Base-by-base conservation (phyloP, 92 coral and sea anemone genomes). In the Palythoa caribaeorum region DNA sequence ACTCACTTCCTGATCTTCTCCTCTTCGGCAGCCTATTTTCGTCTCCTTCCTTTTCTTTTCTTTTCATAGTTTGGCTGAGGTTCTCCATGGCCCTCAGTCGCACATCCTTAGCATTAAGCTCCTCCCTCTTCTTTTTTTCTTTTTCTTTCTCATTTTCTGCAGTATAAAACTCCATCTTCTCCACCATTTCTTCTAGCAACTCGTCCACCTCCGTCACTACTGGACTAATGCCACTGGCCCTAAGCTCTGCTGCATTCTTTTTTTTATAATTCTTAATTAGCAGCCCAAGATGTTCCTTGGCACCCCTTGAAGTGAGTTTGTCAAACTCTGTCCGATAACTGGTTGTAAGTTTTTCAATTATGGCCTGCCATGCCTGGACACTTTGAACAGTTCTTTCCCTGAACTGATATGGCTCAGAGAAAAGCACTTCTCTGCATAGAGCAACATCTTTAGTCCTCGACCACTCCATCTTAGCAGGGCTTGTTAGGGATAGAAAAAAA, bases 91-190 rank as follows among this genome's bases (percentile, higher is more conserved):
- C 90, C 53, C 51, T 87, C 62, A 77, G 77, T 51, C 90, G 20
- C 77, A 87, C 85, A 76, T 87, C 90, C 71, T 77, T 87, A 14
- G 90, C 90, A 20, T 14, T 40, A 76, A 80, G 76, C 60, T 40
- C 71, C 40, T 87, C 90, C 85, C 66, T 77, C 52, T 87, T 87
- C 90, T 77, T 87, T 57, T 87, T 78, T 78, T 87, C 86, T 44
- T 87, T 78, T 57, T 87, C 90, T 87, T 87, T 87, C 38, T 87
- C 90, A 87, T 63, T 77, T 73, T 78, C 71, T 21, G 66, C 74
- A 65, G 77, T 71, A 78, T 77, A 28, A 13, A 78, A 44, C 48
- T 78, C 71, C 68, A 87, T 87, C 90, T 78, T 87, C 77, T 63
- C 86, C 47, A 77, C 55, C 16, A 78, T 78, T 62, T 87, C 90